phyloP scores from a whole-genome alignment of 2,888 invertebrate genomes.

The Julus scandinavius region DNA sequence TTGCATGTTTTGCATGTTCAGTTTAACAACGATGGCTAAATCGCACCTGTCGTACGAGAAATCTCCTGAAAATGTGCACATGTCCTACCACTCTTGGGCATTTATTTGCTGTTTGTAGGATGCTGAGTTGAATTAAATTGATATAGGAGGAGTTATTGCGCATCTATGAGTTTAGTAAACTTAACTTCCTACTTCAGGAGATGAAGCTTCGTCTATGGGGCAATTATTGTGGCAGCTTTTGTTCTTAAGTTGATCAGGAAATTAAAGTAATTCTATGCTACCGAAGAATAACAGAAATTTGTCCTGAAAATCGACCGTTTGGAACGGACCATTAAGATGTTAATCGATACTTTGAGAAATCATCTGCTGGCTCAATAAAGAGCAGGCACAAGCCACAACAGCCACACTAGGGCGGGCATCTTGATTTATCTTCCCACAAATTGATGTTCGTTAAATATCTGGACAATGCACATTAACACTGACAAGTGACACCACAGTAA shows the following conservation, averaged over 20 bases:
- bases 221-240: neutral
- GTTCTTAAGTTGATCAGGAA: neutral
- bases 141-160: no score
- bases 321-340: neutral
- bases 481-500: conserved; percentile 20
- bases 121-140: no score
- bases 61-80: no score
- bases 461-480: conserved; percentile 30
- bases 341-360: neutral
- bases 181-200: no score
- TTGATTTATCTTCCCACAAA: conserved; percentile 35
- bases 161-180: no score
- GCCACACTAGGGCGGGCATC: conserved; percentile 6
- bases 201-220: no score
- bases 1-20: no score
- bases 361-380: neutral
- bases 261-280: neutral
- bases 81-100: no score
- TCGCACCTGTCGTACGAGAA: no score
- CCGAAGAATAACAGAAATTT: neutral
- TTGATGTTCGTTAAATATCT: conserved; percentile 35
- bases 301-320: neutral
- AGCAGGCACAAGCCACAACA: neutral
- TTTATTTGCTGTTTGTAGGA: no score
- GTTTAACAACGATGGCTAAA: no score